phyloP scores from a whole-genome alignment of 2,888 invertebrate genomes.

The Drosophila gaucha region DNA sequence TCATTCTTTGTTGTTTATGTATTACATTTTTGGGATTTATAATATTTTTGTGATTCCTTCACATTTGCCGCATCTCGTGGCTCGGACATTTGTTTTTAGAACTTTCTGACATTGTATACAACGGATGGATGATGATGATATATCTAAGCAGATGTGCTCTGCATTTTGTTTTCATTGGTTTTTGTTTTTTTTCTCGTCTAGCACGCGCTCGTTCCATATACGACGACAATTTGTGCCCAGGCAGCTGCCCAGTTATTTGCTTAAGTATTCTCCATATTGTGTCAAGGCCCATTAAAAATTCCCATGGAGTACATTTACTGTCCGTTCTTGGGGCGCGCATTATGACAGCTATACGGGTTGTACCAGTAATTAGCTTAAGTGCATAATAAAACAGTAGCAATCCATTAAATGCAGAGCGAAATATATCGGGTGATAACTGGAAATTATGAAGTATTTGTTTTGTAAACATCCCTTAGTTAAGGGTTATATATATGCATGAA shows the following conservation, averaged over 20 bases:
- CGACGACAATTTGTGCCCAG: background rate
- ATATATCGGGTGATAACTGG: background rate
- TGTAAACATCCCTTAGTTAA: no score
- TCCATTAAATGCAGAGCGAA: slow-evolving; percentile 10
- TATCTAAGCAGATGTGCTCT: slow-evolving; percentile 71
- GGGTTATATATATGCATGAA: background rate
- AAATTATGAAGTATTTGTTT: no score
- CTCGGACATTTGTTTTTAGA: slow-evolving; percentile 75
- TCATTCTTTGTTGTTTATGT: slow-evolving; percentile 32
- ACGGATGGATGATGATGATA: slow-evolving; percentile 68
- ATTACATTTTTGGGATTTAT: slow-evolving; percentile 35
- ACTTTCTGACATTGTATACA: slow-evolving; percentile 64
- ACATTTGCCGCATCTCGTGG: slow-evolving; percentile 15
- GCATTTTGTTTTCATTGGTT: slow-evolving; percentile 40
- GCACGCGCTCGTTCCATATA: slow-evolving; percentile 46
- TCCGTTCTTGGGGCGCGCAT: slow-evolving; percentile 7
- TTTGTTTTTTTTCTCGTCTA: slow-evolving; percentile 11
- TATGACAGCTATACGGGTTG: slow-evolving; percentile 3
- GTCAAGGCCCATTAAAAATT: slow-evolving; percentile 45
- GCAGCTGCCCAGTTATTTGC: slow-evolving; percentile 16
- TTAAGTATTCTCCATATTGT: slow-evolving; percentile 23
- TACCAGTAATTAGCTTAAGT: slow-evolving; percentile 30
- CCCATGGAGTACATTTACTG: slow-evolving; percentile 14
- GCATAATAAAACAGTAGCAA: slow-evolving; percentile 19
- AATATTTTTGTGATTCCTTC: slow-evolving; percentile 27